Conservation (phyloP, 2,113 vertebrate species). For the Poecile atricapillus region DNA sequence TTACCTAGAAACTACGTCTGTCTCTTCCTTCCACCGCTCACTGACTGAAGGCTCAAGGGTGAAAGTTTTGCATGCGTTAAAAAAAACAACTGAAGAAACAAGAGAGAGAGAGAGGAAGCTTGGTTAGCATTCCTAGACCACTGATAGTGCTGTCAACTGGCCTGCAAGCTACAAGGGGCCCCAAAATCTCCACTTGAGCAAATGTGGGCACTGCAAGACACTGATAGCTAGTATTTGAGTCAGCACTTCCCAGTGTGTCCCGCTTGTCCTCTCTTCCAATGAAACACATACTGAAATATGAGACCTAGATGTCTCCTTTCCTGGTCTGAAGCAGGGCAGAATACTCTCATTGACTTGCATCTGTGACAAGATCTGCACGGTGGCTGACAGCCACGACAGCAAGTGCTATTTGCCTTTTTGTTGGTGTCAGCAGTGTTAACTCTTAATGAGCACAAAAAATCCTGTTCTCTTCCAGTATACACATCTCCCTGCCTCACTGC, state of each 20-base stretch:
- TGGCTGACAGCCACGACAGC: background rate
- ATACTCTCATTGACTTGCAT: background rate
- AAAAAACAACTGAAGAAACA: background rate
- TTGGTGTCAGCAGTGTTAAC: background rate
- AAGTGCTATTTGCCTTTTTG: background rate
- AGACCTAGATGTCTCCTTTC: background rate
- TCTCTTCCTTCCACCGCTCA: background rate
- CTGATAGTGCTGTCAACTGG: background rate
- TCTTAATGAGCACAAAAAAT: background rate
- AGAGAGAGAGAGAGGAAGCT: background rate
- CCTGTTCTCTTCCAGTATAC: background rate
- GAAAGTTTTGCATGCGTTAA: background rate
- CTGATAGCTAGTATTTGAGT: background rate
- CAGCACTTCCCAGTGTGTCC: background rate
- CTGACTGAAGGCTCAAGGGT: background rate
- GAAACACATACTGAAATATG: background rate
- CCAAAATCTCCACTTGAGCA: background rate
- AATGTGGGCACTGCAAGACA: rapidly evolving
- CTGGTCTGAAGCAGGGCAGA: background rate
- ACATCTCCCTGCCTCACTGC: background rate
- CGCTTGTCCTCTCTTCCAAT: background rate
- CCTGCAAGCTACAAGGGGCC: background rate
- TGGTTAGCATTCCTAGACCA: background rate
- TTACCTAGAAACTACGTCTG: background rate
- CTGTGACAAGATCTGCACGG: background rate